A percentile compares a stretch with the other conserved stretches of the same genome.
These are phyloP conservation scores for Pseudochromis fuscus DNA, from an alignment of 2,797 vertebrate genomes.

Conservation along the genomic window DNA sequence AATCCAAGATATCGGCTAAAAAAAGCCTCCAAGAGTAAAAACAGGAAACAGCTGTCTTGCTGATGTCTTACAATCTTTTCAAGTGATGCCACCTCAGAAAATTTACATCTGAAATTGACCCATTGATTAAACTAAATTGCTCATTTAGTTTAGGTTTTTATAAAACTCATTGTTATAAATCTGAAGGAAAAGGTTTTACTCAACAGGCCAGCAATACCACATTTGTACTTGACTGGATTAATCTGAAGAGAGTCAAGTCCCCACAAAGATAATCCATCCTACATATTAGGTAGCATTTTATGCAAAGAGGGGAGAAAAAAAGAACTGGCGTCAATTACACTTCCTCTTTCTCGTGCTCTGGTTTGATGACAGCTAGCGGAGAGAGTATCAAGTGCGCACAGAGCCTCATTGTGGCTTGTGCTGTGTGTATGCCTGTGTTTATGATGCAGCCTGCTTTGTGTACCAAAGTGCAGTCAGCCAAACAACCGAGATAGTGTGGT, in stretches of 20 bases:
- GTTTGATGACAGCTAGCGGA: constrained; percentile 29
- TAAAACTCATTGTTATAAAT: not conserved
- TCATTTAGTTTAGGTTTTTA: not conserved
- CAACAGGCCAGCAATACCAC: constrained; percentile 1
- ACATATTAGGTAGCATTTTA: not conserved
- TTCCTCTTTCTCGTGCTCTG: constrained; percentile 66
- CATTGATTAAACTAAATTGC: constrained; percentile 1
- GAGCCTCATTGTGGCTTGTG: constrained; percentile 18
- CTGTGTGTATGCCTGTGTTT: constrained; percentile 3
- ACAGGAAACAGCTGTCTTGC: not conserved
- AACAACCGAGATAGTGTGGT: constrained; percentile 47
- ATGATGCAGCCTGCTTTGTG: constrained; percentile 32
- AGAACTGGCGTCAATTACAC: constrained; percentile 39
- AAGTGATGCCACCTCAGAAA: not conserved
- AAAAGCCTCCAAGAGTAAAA: not conserved
- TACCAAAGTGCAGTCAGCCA: constrained; percentile 16
- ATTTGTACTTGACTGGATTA: constrained; percentile 1
- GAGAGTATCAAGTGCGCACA: constrained; percentile 23
- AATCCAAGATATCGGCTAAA: not conserved
- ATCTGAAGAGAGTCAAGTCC: not conserved
- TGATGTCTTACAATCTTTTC: not conserved
- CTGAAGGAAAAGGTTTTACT: not conserved
- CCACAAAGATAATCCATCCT: not conserved
- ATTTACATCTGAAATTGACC: too few species aligned
- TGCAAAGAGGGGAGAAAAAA: constrained; percentile 28